A percentile compares a stretch with the other conserved stretches of the same genome.
Conservation (phyloP, 2,888 invertebrate genomes). For the Fragum whitleyi region DNA sequence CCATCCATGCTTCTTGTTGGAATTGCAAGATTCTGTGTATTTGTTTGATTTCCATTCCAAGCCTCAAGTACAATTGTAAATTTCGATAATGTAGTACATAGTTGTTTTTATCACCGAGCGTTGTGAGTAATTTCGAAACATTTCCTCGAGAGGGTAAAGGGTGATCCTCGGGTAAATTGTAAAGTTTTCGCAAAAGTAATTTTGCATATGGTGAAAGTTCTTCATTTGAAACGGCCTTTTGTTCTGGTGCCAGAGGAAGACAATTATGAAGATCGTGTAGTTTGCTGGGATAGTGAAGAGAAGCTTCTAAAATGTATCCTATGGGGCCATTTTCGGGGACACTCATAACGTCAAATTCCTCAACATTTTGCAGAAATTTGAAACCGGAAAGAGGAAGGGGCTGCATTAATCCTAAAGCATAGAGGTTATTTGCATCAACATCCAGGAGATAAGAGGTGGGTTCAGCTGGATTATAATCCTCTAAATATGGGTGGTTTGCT, state of each 20-base stretch:
- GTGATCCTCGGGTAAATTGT: conserved; percentile 6
- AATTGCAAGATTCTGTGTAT: conserved; percentile 11
- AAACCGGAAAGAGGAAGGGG: conserved; percentile 68
- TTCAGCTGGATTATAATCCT: conserved; percentile 51
- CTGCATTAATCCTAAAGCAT: conserved; percentile 70
- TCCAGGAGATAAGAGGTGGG: conserved; percentile 49
- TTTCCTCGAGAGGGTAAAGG: not conserved
- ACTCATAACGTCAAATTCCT: conserved; percentile 22
- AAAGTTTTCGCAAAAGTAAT: conserved; percentile 12
- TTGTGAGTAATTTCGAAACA: conserved; percentile 12
- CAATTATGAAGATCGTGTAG: conserved; percentile 31
- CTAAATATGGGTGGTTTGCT: conserved; percentile 58
- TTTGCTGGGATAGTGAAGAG: conserved; percentile 23
- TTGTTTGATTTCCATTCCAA: conserved; percentile 73
- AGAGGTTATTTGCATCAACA: conserved; percentile 42
- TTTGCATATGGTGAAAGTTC: conserved; percentile 29
- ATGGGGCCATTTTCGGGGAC: conserved; percentile 7
- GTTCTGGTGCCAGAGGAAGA: conserved; percentile 17
- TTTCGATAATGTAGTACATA: conserved; percentile 75
- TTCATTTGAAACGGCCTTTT: not conserved
- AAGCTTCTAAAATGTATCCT: conserved; percentile 33
- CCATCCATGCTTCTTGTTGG: conserved; percentile 15
- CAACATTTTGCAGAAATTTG: conserved; percentile 54
- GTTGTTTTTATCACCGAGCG: conserved; percentile 14
- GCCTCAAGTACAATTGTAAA: conserved; percentile 75